Base-by-base conservation (phyloP, 2,113 vertebrate genomes). In the Taurulus bubalis region DNA sequence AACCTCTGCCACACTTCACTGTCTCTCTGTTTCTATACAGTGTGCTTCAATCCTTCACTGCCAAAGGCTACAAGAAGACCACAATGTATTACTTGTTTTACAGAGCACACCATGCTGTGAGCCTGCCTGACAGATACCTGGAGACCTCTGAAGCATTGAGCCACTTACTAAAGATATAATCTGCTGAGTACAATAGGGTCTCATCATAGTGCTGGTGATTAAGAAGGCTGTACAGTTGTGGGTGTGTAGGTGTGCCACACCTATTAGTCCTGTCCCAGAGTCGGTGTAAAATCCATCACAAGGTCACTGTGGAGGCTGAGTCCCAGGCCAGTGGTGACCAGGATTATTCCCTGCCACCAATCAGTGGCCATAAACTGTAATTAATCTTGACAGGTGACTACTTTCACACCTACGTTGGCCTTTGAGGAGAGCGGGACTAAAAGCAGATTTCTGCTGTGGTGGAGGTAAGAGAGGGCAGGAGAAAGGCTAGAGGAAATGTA, bases 241-340 rank as follows among this genome's bases (percentile, higher is more conserved):
- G 75, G 62, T 80, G 59, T 80, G 72, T 58, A 71, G 45, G 60
- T 87, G 80, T 77, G 84, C 73, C 79, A 91, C 86, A 64, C 85
- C 85, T 86, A 85, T 86, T 90, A 82, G 85, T 89, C 70, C 77
- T 89, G 83, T 87, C 85, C 82, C 66, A 30, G 51, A 86, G 60
- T 85, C 62, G 26, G 76, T 75, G 75, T 84, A 71, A 91, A 93
- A 91, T 93, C 93, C 86, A 88, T 77, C 66, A 86, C 92, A 94
- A 94, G 94, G 94, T 94, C 92, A 94, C 68, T 71, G 84, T 81
- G 40, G 82, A 90, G 75, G 55, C 87, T 80, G 40, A 84, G 78
- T 88, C 72, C 87, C 74, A 53, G 72, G 81, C 22, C 67, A 82
- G 60, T 72, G 42, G 82, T 16, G 42, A 79, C 69, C 51, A 71